phyloP scores from a whole-genome alignment of 1,140 invertebrate genomes.

The Temnothorax curvispinosus region DNA sequence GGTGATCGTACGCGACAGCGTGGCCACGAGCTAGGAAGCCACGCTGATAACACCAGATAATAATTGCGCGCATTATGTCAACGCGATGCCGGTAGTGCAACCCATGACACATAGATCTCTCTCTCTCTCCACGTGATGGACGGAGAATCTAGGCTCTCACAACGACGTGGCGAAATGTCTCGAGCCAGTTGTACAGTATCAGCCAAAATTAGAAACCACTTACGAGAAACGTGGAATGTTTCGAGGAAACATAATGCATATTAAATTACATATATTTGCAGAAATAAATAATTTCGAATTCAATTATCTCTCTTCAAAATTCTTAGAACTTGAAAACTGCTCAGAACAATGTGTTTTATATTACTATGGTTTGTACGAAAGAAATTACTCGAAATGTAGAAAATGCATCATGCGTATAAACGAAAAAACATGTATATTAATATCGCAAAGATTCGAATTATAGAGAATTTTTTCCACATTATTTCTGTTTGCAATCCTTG shows the following conservation, averaged over 20 bases:
- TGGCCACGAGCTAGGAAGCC: neutral
- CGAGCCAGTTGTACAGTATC: conserved; percentile 32
- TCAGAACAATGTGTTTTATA: neutral
- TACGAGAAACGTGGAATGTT: neutral
- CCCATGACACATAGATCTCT: conserved; percentile 76
- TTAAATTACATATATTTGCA: neutral
- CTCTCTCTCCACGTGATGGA: conserved; percentile 54
- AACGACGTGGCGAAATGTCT: conserved; percentile 48
- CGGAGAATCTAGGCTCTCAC: conserved; percentile 68
- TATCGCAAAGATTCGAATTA: neutral
- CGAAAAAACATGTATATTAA: neutral
- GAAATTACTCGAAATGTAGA: neutral
- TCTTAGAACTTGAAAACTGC: neutral
- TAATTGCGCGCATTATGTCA: conserved; percentile 83
- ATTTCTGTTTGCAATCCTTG: neutral
- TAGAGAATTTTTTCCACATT: neutral
- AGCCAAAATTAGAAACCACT: conserved; percentile 13
- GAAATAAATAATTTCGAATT: neutral
- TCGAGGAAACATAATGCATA: neutral
- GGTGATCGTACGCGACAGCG: conserved; percentile 26
- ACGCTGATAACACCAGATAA: conserved; percentile 76
- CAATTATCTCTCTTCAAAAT: neutral
- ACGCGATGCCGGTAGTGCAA: conserved; percentile 74
- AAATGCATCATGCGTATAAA: neutral
- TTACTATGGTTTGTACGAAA: neutral